Percentiles rank a stretch among this genome's conserved stretches.
phyloP scores from a whole-genome alignment of 2,888 invertebrate genomes.

The Lepidocyrtoides sp. region DNA sequence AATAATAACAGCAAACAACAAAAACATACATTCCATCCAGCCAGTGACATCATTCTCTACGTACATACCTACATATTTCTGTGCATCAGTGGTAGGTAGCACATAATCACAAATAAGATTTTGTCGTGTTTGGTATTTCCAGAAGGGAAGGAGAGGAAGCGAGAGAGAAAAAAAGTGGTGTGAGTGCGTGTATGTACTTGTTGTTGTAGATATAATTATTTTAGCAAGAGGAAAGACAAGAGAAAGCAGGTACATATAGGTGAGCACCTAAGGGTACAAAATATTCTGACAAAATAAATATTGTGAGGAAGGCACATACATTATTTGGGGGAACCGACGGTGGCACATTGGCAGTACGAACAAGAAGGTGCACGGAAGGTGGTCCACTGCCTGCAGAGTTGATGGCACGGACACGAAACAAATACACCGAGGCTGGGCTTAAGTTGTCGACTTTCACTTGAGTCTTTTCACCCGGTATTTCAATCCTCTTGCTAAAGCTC shows the following conservation, averaged over 20 bases:
- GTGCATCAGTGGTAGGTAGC: not conserved
- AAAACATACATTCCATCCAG: conserved; percentile 39
- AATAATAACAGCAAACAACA: conserved; percentile 39
- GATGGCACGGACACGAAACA: conserved; percentile 83
- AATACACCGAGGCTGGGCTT: conserved; percentile 83
- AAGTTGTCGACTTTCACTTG: conserved; percentile 83
- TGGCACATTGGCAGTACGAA: conserved; percentile 83
- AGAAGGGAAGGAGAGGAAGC: not conserved
- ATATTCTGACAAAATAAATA: not conserved
- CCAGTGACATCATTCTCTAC: not conserved
- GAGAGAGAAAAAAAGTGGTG: not conserved
- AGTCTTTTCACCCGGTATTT: conserved; percentile 79
- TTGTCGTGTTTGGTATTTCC: conserved; percentile 37
- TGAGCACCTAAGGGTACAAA: not conserved
- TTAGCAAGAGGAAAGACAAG: not conserved
- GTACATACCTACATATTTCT: not conserved
- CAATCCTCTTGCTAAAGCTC: conserved; percentile 69
- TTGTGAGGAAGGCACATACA: conserved; percentile 69
- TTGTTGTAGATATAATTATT: conserved; percentile 43
- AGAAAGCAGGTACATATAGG: not conserved
- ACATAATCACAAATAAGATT: conserved; percentile 62
- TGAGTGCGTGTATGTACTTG: not conserved
- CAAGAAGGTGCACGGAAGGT: conserved; percentile 79
- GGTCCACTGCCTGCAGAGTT: conserved; percentile 84
- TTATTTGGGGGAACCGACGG: conserved; percentile 83